A percentile compares a stretch with the other conserved stretches of the same genome.
These are phyloP conservation scores for Melanogrammus aeglefinus DNA, from an alignment of 2,797 vertebrate species.

Conservation along the genomic window DNA sequence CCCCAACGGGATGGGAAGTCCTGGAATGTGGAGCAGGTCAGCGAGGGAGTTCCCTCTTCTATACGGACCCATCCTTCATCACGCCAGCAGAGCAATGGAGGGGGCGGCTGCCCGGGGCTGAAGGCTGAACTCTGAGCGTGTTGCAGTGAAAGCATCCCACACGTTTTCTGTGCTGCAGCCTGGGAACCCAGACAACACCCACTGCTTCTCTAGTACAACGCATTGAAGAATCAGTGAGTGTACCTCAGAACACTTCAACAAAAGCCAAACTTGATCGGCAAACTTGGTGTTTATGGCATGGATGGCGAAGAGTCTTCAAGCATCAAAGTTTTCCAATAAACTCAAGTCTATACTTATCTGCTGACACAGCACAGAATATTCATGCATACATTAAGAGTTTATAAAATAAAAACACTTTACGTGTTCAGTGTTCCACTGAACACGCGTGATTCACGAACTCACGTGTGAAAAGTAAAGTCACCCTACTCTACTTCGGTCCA, in stretches of 20 bases:
- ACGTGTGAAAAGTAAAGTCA: neutral
- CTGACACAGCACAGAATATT: neutral
- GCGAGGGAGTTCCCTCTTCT: slow-evolving; percentile 34
- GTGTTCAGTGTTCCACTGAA: neutral
- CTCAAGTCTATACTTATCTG: neutral
- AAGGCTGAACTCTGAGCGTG: neutral
- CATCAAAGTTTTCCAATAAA: neutral
- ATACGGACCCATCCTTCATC: slow-evolving; percentile 43
- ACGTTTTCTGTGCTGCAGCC: slow-evolving; percentile 22
- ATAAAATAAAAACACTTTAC: neutral
- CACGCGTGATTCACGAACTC: neutral
- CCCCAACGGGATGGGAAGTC: slow-evolving; percentile 37
- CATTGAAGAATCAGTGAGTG: too few relatives aligned
- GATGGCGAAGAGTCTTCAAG: neutral
- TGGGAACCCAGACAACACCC: neutral
- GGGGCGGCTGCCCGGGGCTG: neutral
- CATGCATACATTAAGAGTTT: neutral
- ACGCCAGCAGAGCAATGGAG: slow-evolving; percentile 29
- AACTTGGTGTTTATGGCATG: too few relatives aligned
- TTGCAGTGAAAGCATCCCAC: neutral
- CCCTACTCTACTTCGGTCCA: neutral
- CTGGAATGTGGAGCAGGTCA: slow-evolving; percentile 49
- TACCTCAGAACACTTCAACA: too few relatives aligned
- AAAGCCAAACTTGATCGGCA: too few relatives aligned
- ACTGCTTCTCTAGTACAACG: neutral